phyloP scores from a whole-genome alignment of 2,888 invertebrate genomes.

The Cephus sareptanus region DNA sequence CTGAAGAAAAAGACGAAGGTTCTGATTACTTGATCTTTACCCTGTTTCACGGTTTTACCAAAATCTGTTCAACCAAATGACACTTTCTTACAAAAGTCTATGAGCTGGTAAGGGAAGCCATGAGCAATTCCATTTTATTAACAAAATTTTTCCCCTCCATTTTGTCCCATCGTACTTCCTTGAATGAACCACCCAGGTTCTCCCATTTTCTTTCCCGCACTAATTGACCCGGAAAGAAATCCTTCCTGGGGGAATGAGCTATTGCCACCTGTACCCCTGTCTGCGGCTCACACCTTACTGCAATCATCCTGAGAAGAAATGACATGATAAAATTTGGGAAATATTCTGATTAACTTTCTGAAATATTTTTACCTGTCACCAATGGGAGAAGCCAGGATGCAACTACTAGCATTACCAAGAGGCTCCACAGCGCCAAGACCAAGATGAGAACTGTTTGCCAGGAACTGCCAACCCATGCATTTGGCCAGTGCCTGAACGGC shows the following conservation, averaged over 20 bases:
- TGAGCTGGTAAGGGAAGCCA: constrained; percentile 88
- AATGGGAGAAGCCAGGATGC: constrained; percentile 89
- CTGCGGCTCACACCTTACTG: constrained; percentile 89
- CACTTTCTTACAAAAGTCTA: constrained; percentile 63
- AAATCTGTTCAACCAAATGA: background rate
- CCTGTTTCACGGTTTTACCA: background rate
- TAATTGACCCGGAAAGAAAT: constrained; percentile 87
- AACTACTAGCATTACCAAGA: constrained; percentile 91
- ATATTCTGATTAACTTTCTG: background rate
- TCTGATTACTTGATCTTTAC: background rate
- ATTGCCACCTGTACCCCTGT: constrained; percentile 90
- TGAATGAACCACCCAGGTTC: constrained; percentile 91
- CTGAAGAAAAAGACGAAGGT: background rate
- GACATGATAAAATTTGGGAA: background rate
- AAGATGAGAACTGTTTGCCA: constrained; percentile 89
- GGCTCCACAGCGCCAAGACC: constrained; percentile 92
- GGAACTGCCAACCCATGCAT: constrained; percentile 95
- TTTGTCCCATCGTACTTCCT: constrained; percentile 90
- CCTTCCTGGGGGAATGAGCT: constrained; percentile 88
- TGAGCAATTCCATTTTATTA: constrained; percentile 95
- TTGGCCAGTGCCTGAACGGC: constrained; percentile 91
- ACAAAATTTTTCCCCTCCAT: constrained; percentile 97
- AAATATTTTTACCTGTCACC: constrained; percentile 72
- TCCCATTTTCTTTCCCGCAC: constrained; percentile 95
- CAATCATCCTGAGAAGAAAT: constrained; percentile 75